Evolutionary conservation across 2,797 vertebrate genomes (phyloP), one percentile per base, ranked within the genome.

Genomic region (Protosalanx chinensis): DNA sequence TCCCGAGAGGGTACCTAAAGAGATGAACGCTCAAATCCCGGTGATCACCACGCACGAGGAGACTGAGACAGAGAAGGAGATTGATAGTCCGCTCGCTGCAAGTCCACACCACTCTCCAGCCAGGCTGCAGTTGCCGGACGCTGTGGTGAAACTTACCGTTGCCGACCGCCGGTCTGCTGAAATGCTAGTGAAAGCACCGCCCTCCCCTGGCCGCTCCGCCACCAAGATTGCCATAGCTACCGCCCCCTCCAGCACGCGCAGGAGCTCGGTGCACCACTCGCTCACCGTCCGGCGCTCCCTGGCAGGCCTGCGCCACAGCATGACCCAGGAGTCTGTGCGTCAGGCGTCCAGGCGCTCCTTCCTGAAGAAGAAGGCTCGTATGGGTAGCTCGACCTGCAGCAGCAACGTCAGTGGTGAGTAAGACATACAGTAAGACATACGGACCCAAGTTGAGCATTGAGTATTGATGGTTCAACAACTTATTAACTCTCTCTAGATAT

Each of bases 361-460:
- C 23, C 74, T 87, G 0, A 95, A 90, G 88, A 93, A 81, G 78
- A 93, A 84, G 72, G 76, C 73, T 0, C 53, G 77, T 1, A 53
- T 1, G 10, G 86, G 87, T 6, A 90, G 76, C 4, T 91, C 94
- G 0, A 33, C 82, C 5, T 88, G 86, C 41, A 92, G 81, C 80
- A 85, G 87, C 73, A 79, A 66, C 0, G 0, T 78, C 64, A 91
- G 92, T 49, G 93, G 96, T 97, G 84, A 95, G 93, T 84, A 4
- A 20, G 4, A 4, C 13, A 3, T 46, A 46, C 13, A 27, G 10
- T 6, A 46, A 13, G 41, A 46, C 41, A 13, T 46, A 46, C 41
- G 2, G 35, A 12, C 13, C 41, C 41, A 46, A 27, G 23, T 27
- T 27, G 23, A 27, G 23, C 23, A 27, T 27, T 27, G 23, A 27